Percentiles rank a stretch among this genome's conserved stretches.
These are phyloP conservation scores for Hystrix brachyura DNA, from an alignment of 2,113 vertebrate species.

Conservation along the genomic window DNA sequence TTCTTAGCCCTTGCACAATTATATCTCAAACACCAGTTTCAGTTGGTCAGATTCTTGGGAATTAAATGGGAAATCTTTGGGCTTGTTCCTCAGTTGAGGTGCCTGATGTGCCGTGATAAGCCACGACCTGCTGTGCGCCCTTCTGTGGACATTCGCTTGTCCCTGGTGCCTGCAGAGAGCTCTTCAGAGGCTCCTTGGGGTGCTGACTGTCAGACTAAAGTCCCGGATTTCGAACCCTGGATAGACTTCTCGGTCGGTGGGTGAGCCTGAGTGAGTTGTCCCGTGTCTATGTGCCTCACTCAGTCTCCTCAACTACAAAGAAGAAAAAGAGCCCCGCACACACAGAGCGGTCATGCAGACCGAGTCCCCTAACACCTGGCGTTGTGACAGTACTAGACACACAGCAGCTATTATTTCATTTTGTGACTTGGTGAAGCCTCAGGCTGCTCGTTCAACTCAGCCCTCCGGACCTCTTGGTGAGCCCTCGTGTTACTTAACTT, in stretches of 20 bases:
- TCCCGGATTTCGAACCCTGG: background rate
- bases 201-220: background rate
- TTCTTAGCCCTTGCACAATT: background rate
- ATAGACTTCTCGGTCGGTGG: background rate
- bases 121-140: background rate
- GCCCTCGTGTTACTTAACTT: too few relatives aligned
- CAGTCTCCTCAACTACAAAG: background rate
- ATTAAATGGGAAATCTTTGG: background rate
- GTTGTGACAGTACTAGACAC: background rate
- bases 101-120: background rate
- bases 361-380: background rate
- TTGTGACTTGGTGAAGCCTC: background rate
- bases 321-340: background rate
- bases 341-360: background rate
- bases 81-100: background rate
- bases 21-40: background rate
- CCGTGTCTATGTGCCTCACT: background rate
- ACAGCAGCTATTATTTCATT: background rate
- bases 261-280: background rate
- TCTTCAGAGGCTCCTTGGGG: background rate
- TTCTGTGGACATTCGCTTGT: background rate
- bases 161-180: rapidly evolving
- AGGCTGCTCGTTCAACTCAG: background rate
- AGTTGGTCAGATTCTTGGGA: constrained; percentile 15
- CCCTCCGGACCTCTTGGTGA: background rate